Conservation (phyloP, 2,888 invertebrate species). For the Scaptodrosophila latifasciaeformis region DNA sequence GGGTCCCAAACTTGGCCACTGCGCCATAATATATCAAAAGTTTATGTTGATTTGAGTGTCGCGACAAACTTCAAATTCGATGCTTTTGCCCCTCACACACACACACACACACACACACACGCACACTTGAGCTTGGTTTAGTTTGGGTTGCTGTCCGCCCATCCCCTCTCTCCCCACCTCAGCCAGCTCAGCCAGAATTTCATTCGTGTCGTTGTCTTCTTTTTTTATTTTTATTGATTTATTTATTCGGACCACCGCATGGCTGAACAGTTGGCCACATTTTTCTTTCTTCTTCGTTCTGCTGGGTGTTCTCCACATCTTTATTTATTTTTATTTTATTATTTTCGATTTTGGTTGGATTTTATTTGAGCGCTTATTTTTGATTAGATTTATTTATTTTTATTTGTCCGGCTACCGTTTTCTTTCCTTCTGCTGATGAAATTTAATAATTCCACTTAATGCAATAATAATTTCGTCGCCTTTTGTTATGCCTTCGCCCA, state of each 20-base stretch:
- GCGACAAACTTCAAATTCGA: constrained; percentile 45
- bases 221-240: constrained; percentile 54
- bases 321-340: neutral
- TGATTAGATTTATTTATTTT: constrained; percentile 69
- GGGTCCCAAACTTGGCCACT: no score
- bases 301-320: constrained; percentile 11
- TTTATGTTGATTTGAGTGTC: constrained; percentile 68
- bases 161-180: no score
- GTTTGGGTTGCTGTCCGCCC: no score
- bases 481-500: constrained; percentile 40
- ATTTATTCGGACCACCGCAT: constrained; percentile 38
- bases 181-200: no score
- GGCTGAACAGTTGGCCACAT: no score
- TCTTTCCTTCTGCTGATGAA: constrained; percentile 44
- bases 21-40: constrained; percentile 62
- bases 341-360: constrained; percentile 40
- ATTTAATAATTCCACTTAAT: constrained; percentile 69
- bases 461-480: constrained; percentile 68
- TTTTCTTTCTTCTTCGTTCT: neutral
- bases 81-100: no score
- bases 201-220: constrained; percentile 61
- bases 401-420: constrained; percentile 53
- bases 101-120: no score
- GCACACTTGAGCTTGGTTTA: no score
- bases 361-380: constrained; percentile 67